phyloP scores from a whole-genome alignment of 1,140 invertebrate species.

The Caenorhabditis remanei region DNA sequence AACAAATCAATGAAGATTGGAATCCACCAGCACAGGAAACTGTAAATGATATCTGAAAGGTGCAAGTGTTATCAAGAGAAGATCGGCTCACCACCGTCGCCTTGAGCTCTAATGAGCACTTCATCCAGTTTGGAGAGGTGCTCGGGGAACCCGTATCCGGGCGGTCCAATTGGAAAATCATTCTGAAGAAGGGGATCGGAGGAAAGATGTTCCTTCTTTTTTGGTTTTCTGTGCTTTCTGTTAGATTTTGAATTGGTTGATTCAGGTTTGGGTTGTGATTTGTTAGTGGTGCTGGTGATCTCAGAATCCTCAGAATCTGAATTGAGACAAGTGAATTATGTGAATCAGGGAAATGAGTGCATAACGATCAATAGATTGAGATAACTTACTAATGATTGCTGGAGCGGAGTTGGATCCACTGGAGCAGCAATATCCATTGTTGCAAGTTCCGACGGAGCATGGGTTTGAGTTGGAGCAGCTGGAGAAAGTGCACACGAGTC shows the following conservation, averaged over 20 bases:
- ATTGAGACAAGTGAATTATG: neutral
- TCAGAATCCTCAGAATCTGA: slow-evolving; percentile 20
- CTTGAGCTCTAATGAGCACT: slow-evolving; percentile 71
- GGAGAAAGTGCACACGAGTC: slow-evolving; percentile 75
- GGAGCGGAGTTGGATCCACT: slow-evolving; percentile 43
- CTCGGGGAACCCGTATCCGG: slow-evolving; percentile 68
- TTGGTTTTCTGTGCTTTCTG: slow-evolving; percentile 39
- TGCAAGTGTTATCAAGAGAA: neutral
- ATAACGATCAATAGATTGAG: neutral
- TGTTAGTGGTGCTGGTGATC: slow-evolving; percentile 51
- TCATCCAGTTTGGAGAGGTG: slow-evolving; percentile 67
- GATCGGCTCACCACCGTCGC: slow-evolving; percentile 69
- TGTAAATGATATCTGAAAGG: slow-evolving; percentile 67
- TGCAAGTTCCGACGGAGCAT: slow-evolving; percentile 74
- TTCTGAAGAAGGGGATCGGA: slow-evolving; percentile 50
- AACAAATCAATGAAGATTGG: slow-evolving; percentile 70
- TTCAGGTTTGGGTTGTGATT: slow-evolving; percentile 25
- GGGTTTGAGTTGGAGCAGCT: slow-evolving; percentile 70
- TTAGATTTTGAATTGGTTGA: slow-evolving; percentile 36
- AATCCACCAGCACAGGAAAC: slow-evolving; percentile 73
- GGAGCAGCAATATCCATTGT: slow-evolving; percentile 76
- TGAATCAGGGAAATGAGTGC: neutral
- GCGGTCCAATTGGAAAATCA: slow-evolving; percentile 71
- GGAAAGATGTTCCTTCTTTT: neutral
- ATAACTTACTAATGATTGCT: slow-evolving; percentile 56